Evolutionary conservation across 2,888 invertebrate genomes (phyloP).

Genomic region (Caenorhabditis macrosperma): DNA sequence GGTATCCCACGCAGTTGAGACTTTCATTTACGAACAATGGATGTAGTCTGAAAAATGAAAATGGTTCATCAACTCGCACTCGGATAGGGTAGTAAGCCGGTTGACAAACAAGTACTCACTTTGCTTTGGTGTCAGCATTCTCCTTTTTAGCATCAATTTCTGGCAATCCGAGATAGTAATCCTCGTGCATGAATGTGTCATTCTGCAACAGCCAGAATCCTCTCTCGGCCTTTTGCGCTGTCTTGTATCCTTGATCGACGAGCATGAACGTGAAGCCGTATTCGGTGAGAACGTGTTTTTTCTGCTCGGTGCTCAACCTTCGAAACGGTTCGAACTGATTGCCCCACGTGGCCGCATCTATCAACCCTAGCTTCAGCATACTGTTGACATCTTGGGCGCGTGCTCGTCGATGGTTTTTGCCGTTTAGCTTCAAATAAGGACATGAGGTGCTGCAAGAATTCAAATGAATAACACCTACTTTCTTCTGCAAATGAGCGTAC

Average conservation of each 20-base stretch:
- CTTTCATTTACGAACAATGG: conserved; percentile 61
- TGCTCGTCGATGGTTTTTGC: conserved; percentile 62
- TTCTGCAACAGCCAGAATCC: conserved; percentile 68
- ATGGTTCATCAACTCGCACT: too few species aligned
- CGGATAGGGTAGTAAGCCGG: neutral
- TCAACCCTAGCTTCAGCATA: conserved; percentile 65
- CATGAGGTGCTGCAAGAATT: conserved; percentile 43
- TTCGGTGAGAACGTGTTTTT: conserved; percentile 67
- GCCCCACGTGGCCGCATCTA: conserved; percentile 68
- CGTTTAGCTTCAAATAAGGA: conserved; percentile 51
- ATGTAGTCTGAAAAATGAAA: conserved; percentile 59
- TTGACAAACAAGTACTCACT: conserved; percentile 40
- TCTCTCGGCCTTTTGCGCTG: conserved; percentile 44
- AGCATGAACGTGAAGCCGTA: conserved; percentile 70
- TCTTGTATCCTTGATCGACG: conserved; percentile 68
- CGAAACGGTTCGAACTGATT: conserved; percentile 65
- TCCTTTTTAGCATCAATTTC: conserved; percentile 50
- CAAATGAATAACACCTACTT: conserved; percentile 43
- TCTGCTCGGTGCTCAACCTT: conserved; percentile 27
- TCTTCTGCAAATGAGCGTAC: conserved; percentile 41
- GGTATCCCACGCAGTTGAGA: conserved; percentile 59
- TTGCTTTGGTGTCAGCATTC: conserved; percentile 60
- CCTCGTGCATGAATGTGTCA: conserved; percentile 65
- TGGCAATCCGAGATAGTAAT: conserved; percentile 64
- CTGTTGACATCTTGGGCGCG: conserved; percentile 67